Evolutionary conservation across 2,797 vertebrate genomes (phyloP), one percentile per base, ranked within the genome.

Genomic region (Eulemur albifrons): DNA sequence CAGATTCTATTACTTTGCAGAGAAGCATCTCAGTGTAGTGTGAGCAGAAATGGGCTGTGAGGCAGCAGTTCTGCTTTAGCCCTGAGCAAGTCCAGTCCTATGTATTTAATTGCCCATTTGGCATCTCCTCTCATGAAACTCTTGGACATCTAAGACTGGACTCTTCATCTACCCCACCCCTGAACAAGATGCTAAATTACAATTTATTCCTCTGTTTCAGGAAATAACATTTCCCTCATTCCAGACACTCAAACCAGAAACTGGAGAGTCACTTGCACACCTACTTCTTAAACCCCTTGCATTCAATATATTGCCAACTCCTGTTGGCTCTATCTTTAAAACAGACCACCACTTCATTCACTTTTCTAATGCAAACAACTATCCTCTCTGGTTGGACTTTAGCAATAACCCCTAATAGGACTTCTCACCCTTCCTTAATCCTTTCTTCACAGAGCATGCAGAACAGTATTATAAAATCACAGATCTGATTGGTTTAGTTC

Each of bases 151-250:
- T 52, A 79, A 88, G 9, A 63, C 1, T 14, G 48, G 72, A 61
- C 11, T 59, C 27, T 27, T 88, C 40, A 17, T 52, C 27, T 59
- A 76, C 17, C 8, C 43, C 2, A 23, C 32, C 65, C 65, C 59
- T 7, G 35, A n/a, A 80, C n/a, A 50, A 65, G 81, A 94, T 14
- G 45, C 10, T 75, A 52, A 40, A 85, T 80, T 57, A 91, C 89
- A 86, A 69, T 52, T 7, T 52, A n/a, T 59, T 65, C 27, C 65
- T 81, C 23, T 75, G 38, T 52, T 70, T 69, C 50, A 82, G 65
- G 40, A 90, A 90, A 88, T 85, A 94, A 90, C 21, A 57, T 81
- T 80, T 82, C n/a, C 38, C 7, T 94, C 77, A 85, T 96, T 89
- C 40, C 38, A 57, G 48, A 84, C 9, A 70, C 13, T 90, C 48